Conservation (phyloP, 1,140 invertebrate species). For the Heliconius eleuchia region DNA sequence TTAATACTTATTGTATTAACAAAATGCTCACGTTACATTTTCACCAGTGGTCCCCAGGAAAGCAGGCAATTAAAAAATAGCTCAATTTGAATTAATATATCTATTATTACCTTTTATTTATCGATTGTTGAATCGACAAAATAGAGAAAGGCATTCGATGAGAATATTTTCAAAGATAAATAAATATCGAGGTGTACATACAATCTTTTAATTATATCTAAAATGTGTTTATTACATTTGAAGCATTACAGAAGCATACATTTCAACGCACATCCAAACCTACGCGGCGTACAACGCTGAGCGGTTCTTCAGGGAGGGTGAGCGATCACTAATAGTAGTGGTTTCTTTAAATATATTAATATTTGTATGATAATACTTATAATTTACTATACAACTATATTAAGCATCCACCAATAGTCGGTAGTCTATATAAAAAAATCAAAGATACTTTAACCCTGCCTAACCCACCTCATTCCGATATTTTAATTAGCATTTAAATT, state of each 20-base stretch:
- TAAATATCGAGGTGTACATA: neutral
- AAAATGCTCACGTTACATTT: neutral
- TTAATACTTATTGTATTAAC: neutral
- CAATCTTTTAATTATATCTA: neutral
- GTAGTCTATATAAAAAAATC: too few species aligned
- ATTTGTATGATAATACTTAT: too few species aligned
- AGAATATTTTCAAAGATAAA: neutral
- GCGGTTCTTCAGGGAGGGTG: too few species aligned
- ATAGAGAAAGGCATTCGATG: slow-evolving; percentile 13
- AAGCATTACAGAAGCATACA: too few species aligned
- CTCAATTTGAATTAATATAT: slow-evolving; percentile 20
- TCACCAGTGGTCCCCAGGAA: neutral
- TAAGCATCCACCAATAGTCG: too few species aligned
- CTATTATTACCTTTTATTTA: neutral
- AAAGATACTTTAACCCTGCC: too few species aligned
- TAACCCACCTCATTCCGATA: neutral
- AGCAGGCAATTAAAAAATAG: slow-evolving; percentile 21
- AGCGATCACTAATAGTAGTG: too few species aligned
- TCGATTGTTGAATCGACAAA: slow-evolving; percentile 13
- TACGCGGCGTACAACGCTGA: too few species aligned
- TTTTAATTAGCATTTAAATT: neutral
- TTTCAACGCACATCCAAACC: too few species aligned
- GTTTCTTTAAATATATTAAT: too few species aligned
- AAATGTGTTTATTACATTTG: neutral
- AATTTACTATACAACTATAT: too few species aligned